Percentiles rank a stretch among this genome's conserved stretches.
These are phyloP conservation scores for Xanthostigma xanthostigma DNA, from an alignment of 2,888 invertebrate species.

Conservation along the genomic window DNA sequence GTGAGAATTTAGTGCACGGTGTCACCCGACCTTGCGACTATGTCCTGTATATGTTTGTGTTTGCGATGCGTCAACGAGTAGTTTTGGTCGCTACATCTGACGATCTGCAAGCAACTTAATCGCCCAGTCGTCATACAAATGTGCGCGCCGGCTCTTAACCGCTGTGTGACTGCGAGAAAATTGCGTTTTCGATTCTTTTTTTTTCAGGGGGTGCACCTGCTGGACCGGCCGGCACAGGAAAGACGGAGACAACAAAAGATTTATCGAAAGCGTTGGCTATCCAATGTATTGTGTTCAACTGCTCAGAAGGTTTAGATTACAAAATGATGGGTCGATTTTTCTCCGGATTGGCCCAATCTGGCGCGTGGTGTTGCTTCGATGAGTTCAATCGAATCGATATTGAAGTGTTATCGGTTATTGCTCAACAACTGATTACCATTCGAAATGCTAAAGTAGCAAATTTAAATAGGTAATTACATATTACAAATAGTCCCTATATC, in stretches of 20 bases:
- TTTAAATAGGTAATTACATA: constrained; percentile 34
- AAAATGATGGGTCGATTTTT: constrained; percentile 87
- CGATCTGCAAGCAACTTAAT: too few relatives aligned
- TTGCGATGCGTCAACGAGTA: too few relatives aligned
- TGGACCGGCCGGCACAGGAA: constrained; percentile 78
- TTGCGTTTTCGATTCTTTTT: not conserved
- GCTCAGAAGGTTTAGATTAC: constrained; percentile 61
- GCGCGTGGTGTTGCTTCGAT: constrained; percentile 87
- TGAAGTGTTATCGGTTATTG: constrained; percentile 79
- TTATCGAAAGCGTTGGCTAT: constrained; percentile 75
- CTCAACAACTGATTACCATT: constrained; percentile 79
- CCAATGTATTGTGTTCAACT: constrained; percentile 85
- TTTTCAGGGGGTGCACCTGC: constrained; percentile 68
- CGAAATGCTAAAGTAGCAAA: constrained; percentile 68
- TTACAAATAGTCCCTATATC: too few relatives aligned
- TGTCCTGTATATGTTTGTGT: too few relatives aligned
- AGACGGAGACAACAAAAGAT: constrained; percentile 85
- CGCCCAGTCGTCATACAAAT: too few relatives aligned
- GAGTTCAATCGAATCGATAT: constrained; percentile 86
- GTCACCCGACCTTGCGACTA: too few relatives aligned
- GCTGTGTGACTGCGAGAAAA: too few relatives aligned
- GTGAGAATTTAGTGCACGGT: too few relatives aligned
- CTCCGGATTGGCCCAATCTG: constrained; percentile 76
- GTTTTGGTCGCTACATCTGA: too few relatives aligned
- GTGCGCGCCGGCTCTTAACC: not conserved